phyloP scores from a whole-genome alignment of 2,888 invertebrate species.

The Trachelus troglodyta region DNA sequence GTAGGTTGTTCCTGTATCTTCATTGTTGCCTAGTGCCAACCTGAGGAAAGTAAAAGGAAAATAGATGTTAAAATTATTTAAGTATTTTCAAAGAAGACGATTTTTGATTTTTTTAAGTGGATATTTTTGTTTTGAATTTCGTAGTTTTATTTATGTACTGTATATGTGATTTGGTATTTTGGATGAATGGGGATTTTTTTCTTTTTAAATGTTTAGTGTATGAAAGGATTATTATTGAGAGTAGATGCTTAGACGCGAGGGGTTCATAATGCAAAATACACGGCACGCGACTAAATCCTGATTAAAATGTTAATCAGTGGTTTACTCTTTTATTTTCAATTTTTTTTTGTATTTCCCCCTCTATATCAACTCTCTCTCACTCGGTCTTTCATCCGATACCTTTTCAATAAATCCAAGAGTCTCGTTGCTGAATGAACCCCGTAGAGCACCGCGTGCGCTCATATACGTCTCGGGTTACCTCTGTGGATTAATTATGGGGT shows the following conservation, averaged over 20 bases:
- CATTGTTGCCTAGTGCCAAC: constrained; percentile 13
- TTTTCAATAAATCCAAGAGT: constrained; percentile 59
- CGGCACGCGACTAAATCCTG: constrained; percentile 59
- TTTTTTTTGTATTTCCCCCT: not conserved
- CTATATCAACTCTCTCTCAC: constrained; percentile 11
- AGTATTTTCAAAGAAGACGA: not conserved
- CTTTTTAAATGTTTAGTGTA: not conserved
- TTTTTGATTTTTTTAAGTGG: not conserved
- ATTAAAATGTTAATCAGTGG: constrained; percentile 63
- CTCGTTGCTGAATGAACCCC: constrained; percentile 52
- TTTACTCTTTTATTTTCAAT: constrained; percentile 31
- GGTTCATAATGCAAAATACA: constrained; percentile 13
- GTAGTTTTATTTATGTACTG: not conserved
- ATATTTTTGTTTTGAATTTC: not conserved
- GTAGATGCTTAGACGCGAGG: not conserved
- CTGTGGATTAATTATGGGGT: constrained; percentile 64
- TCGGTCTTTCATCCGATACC: constrained; percentile 53
- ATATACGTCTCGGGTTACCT: constrained; percentile 64
- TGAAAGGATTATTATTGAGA: not conserved
- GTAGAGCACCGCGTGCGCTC: constrained; percentile 52
- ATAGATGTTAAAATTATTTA: not conserved
- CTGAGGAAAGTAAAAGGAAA: not conserved
- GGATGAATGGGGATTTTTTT: not conserved
- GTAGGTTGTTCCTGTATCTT: not conserved
- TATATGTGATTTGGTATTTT: not conserved